phyloP scores from a whole-genome alignment of 2,888 invertebrate species.

The Barypeithes pellucidus region DNA sequence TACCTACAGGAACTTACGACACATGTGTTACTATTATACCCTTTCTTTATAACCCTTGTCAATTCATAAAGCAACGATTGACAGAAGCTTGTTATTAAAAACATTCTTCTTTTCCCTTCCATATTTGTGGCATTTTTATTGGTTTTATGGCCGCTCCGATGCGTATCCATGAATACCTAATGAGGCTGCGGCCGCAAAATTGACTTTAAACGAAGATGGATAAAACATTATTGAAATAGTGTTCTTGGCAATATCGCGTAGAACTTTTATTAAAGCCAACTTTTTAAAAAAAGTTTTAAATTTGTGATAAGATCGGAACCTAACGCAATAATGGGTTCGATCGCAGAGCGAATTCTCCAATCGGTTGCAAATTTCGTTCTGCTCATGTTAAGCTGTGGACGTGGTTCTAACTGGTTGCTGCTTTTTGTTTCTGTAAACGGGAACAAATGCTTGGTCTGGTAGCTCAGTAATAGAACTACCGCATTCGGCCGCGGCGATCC shows the following conservation, averaged over 20 bases:
- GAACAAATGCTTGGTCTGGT: too few relatives aligned
- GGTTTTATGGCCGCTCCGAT: not conserved
- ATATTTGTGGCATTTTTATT: conserved; percentile 10
- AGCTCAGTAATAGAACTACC: too few relatives aligned
- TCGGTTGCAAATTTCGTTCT: too few relatives aligned
- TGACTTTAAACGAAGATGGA: conserved; percentile 9
- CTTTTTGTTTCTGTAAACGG: too few relatives aligned
- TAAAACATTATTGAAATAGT: conserved; percentile 6
- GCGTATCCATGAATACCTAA: conserved; percentile 14
- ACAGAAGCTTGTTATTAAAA: conserved; percentile 6
- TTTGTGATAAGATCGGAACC: too few relatives aligned
- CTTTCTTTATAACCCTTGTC: not conserved
- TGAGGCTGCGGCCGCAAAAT: conserved; percentile 5
- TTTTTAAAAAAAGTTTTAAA: too few relatives aligned
- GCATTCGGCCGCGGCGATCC: too few relatives aligned
- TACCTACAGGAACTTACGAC: too few relatives aligned
- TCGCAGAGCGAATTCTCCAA: too few relatives aligned
- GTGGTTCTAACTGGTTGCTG: too few relatives aligned
- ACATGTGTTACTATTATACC: not conserved
- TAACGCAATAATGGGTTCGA: too few relatives aligned
- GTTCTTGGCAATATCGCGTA: not conserved
- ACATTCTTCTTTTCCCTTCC: not conserved
- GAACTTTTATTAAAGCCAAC: not conserved
- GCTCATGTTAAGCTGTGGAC: too few relatives aligned
- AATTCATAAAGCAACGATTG: not conserved